Percentiles rank a stretch among this genome's conserved stretches.
These are phyloP conservation scores for Orthosia incerta DNA, from an alignment of 2,888 invertebrate species.

Conservation along the genomic window DNA sequence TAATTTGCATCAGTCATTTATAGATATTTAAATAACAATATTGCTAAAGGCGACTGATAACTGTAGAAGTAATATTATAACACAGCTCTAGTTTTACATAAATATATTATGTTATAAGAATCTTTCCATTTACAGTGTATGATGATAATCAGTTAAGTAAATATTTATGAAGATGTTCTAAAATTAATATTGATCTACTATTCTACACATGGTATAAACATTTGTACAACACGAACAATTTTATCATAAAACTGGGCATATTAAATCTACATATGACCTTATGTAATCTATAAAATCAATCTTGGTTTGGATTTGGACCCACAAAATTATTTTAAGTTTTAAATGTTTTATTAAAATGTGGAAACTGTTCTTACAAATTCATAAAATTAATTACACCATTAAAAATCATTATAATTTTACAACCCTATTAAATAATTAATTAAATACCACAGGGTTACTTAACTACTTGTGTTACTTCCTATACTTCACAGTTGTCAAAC, in stretches of 20 bases:
- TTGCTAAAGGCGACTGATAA: constrained; percentile 57
- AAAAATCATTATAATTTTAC: not conserved
- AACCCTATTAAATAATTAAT: not conserved
- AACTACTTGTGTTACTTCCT: constrained; percentile 11
- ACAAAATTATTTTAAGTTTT: not conserved
- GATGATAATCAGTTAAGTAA: constrained; percentile 31
- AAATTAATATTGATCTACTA: constrained; percentile 47
- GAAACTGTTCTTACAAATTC: not conserved
- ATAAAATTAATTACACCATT: not conserved
- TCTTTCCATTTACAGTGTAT: constrained; percentile 36
- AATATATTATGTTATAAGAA: constrained; percentile 22
- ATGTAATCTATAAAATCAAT: constrained; percentile 34
- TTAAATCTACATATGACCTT: constrained; percentile 11
- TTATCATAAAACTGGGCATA: constrained; percentile 11
- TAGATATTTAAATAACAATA: constrained; percentile 81
- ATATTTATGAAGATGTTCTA: constrained; percentile 50
- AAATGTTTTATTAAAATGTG: not conserved
- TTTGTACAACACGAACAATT: constrained; percentile 19
- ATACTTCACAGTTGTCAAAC: constrained; percentile 6
- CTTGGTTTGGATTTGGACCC: not conserved
- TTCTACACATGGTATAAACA: constrained; percentile 28
- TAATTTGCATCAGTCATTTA: constrained; percentile 82
- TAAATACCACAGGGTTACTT: not conserved
- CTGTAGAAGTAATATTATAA: constrained; percentile 40
- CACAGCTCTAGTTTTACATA: constrained; percentile 32